These are phyloP conservation scores for Anguilla japonica DNA, from an alignment of 2,113 vertebrate genomes.

Conservation along the genomic window DNA sequence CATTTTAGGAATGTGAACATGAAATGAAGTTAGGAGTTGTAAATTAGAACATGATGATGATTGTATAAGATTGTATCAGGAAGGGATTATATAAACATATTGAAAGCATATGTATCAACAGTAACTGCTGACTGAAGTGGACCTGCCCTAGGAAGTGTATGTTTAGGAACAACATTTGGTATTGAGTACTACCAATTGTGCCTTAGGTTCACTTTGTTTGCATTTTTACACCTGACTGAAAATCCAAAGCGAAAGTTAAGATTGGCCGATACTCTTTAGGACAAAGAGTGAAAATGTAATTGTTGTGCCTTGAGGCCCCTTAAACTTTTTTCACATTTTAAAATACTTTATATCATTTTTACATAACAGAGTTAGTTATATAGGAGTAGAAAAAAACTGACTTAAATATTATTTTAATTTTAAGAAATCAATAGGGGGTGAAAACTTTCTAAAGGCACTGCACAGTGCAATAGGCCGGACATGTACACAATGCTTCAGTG, in stretches of 20 bases:
- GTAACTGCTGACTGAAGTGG: background rate
- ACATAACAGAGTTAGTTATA: no score
- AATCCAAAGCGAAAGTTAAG: background rate
- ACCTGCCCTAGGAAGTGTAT: background rate
- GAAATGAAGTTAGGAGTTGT: background rate
- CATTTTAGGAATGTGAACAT: conserved; percentile 14
- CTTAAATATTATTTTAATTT: no score
- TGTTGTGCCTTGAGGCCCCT: no score
- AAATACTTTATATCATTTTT: no score
- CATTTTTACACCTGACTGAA: background rate
- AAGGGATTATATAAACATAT: conserved; percentile 22
- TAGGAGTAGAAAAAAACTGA: no score
- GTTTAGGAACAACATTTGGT: background rate
- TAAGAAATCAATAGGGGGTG: no score
- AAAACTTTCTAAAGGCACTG: no score
- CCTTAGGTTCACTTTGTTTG: background rate
- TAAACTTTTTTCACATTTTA: no score
- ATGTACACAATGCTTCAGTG: no score
- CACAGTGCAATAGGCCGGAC: no score
- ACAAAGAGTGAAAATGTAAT: no score
- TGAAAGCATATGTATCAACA: conserved; percentile 20
- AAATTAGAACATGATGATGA: conserved; percentile 1
- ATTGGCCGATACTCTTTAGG: background rate
- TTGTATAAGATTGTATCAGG: conserved; percentile 6
- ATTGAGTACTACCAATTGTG: background rate